Conservation (phyloP, 1,140 invertebrate genomes). For the Asobara japonica region DNA sequence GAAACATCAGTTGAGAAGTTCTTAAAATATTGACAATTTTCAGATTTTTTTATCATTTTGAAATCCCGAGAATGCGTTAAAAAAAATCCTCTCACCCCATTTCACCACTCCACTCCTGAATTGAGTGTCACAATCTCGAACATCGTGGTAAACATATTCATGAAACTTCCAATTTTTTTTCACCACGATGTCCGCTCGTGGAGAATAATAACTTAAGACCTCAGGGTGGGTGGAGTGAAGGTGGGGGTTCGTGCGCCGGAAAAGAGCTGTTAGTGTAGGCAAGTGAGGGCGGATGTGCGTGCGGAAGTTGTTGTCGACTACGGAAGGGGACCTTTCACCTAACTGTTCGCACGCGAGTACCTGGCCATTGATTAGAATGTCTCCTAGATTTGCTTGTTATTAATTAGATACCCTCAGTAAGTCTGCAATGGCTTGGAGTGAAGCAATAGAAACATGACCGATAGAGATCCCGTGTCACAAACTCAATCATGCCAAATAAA, state of each 20-base stretch:
- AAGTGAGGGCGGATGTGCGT: conserved; percentile 51
- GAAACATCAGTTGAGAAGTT: no score
- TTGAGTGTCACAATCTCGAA: not conserved
- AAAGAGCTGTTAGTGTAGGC: conserved; percentile 45
- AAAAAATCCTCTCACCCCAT: not conserved
- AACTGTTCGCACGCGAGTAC: conserved; percentile 23
- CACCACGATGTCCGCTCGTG: no score
- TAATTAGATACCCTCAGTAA: no score
- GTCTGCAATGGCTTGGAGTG: no score
- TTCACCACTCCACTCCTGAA: not conserved
- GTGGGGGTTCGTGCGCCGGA: conserved; percentile 46
- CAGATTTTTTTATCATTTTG: no score
- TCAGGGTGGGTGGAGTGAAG: not conserved
- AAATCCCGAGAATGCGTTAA: not conserved
- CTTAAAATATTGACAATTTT: no score
- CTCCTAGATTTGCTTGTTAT: not conserved
- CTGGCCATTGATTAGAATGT: conserved; percentile 22
- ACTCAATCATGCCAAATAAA: no score
- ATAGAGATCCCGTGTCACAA: no score
- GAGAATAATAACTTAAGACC: not conserved
- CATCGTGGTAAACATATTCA: not conserved
- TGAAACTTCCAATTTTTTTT: not conserved
- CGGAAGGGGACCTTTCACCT: conserved; percentile 16
- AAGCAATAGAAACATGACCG: no score
- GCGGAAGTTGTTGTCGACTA: conserved; percentile 37